A percentile compares a stretch with the other conserved stretches of the same genome.
These are phyloP conservation scores for Yponomeuta malinellus DNA, from an alignment of 2,888 invertebrate genomes.

Conservation along the genomic window DNA sequence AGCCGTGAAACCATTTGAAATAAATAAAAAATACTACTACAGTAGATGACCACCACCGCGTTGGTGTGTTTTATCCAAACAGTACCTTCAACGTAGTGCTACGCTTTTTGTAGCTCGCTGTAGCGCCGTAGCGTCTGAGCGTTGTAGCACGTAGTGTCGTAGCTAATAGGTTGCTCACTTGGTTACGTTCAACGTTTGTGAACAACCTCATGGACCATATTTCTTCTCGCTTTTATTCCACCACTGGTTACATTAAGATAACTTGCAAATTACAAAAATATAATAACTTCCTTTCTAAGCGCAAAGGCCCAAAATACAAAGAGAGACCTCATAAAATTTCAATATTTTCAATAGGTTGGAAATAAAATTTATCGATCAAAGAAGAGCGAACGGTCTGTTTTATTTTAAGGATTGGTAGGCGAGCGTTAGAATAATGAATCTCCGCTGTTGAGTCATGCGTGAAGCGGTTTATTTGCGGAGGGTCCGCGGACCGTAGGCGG, in stretches of 20 bases:
- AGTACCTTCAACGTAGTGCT: not conserved
- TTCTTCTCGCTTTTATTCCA: not conserved
- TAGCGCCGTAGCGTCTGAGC: not conserved
- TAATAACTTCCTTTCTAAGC: not conserved
- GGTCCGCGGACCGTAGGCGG: slow-evolving; percentile 55
- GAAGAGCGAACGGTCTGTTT: slow-evolving; percentile 5
- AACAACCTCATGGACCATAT: too few relatives aligned
- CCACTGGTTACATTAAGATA: not conserved
- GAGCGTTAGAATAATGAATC: slow-evolving; percentile 73
- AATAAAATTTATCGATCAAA: slow-evolving; percentile 16
- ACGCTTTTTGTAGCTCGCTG: slow-evolving; percentile 8
- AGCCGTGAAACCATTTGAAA: too few relatives aligned
- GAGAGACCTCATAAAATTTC: slow-evolving; percentile 4
- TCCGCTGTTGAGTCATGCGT: slow-evolving; percentile 70
- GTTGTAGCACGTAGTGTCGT: too few relatives aligned
- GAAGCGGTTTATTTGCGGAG: slow-evolving; percentile 74
- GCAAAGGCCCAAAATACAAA: not conserved
- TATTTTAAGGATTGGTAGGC: slow-evolving; percentile 26
- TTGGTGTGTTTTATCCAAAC: too few relatives aligned
- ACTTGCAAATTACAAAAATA: not conserved
- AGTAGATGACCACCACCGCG: too few relatives aligned
- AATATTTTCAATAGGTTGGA: slow-evolving; percentile 10
- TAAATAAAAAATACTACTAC: too few relatives aligned
- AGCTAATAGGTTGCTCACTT: too few relatives aligned
- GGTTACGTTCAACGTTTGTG: too few relatives aligned